Evolutionary conservation across 2,113 vertebrate species (phyloP), one percentile per base, ranked within the genome.

Genomic region (Rhinolophus ferrumequinum): DNA sequence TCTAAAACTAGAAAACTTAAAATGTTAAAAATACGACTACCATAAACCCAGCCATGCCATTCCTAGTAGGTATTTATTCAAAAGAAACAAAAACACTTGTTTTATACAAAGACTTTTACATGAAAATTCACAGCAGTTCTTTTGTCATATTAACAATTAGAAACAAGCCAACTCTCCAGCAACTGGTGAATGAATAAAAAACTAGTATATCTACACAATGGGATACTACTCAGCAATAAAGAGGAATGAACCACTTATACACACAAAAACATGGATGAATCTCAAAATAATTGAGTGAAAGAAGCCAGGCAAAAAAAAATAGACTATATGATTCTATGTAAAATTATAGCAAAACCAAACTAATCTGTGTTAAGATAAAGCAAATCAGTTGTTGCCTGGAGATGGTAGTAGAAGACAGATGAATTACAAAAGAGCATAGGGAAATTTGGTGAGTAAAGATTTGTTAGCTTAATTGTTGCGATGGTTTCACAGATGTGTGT

Each of bases 31-130:
- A 84, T 35, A 83, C 5, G 35, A 38, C 35, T 90, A 90, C 24
- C 38, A 90, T 15, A 60, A 76, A 69, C 10, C 70, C n/a, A 70
- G n/a, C 41, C 52, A 80, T n/a, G 64, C 75, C 75, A 92, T 33
- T 92, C 21, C 15, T 56, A 79, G 52, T 52, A 52, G 6, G 8
- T 62, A 66, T 38, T 86, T 80, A 86, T 41, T 11, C 56, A 73
- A 81, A 22, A 95, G 44, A 80, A 76, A 94, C 50, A 94, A 88
- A 92, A 94, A 69, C n/a, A 75, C 22, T 69, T 58, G 58, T 62
- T 62, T 76, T 76, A 90, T 16, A 85, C 30, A 72, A 83, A 83
- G 24, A 60, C n/a, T 60, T 79, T 69, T 70, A 87, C 58, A 82
- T 67, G 10, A 87, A 81, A 77, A 16, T 86, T 90, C 26, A 79